Evolutionary conservation across 2,113 vertebrate genomes (phyloP), one percentile per base, ranked within the genome.

Genomic region (Chloropsis cyanopogon): DNA sequence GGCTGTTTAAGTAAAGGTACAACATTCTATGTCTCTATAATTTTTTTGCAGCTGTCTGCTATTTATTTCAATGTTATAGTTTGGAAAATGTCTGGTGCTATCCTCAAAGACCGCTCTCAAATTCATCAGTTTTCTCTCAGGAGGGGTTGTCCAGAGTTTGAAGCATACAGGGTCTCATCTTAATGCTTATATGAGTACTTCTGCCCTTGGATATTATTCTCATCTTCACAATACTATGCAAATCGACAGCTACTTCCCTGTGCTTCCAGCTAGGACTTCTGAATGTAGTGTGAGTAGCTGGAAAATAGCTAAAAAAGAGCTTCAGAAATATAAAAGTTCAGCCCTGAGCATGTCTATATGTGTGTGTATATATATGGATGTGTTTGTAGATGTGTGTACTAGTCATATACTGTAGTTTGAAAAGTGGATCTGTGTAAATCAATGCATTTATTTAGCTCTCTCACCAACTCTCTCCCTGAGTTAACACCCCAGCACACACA

Each of bases 401-500:
- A 68, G 59, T 46, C 75, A 57, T 87, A 20, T 19, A 66, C 57
- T 44, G 60, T 23, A 77, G 94, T 82, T 91, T 92, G 81, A 26
- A 93, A 96, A 97, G 93, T 37, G 50, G 94, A 95, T 96, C 94
- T 86, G 66, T 91, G 92, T 96, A 88, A 95, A 98, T 97, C 97
- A 95, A 5, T 77, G 96, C 96, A 93, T 97, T 96, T 96, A 93
- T 97, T 97, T 96, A 95, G 96, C 96, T 97, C 88, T 91, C 92
- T 96, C 96, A 93, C 97, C 93, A 97, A 92, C 93, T 92, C 96
- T 97, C 92, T 94, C 95, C 96, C 93, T 69, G 90, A 91, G 97
- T 98, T 97, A 98, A 98, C 98, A 98, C 96, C 98, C 98, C 97
- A 97, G 98, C 98, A 98, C 98, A 98, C 98, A 98, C 98, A 98